A percentile compares a stretch with the other conserved stretches of the same genome.
Evolutionary conservation across 2,888 invertebrate species (phyloP).

Genomic region (Leptarthrus brevirostris): DNA sequence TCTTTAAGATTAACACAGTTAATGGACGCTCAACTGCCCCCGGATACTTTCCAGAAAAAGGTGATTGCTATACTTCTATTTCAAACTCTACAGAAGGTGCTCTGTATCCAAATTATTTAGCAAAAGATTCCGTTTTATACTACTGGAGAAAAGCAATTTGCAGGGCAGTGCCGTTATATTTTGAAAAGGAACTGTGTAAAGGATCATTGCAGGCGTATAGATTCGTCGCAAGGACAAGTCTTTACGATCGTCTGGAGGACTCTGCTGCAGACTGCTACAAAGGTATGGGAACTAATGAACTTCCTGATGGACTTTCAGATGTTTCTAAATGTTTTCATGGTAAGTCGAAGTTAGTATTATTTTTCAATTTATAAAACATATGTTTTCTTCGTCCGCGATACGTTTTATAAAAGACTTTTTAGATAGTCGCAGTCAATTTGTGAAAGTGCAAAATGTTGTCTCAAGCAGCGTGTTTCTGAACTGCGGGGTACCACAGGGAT

Average conservation of each 20-base stretch:
- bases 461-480: too few species aligned
- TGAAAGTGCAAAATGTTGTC: too few species aligned
- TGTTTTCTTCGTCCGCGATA: too few species aligned
- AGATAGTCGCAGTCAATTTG: too few species aligned
- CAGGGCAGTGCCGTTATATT: constrained; percentile 56
- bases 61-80: constrained; percentile 71
- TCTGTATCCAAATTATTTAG: constrained; percentile 71
- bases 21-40: constrained; percentile 71
- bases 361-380: neutral
- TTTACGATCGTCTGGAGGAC: constrained; percentile 71
- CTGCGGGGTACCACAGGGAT: too few species aligned
- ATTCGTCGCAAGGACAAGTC: constrained; percentile 70
- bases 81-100: constrained; percentile 77
- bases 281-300: constrained; percentile 63
- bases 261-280: constrained; percentile 72
- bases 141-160: constrained; percentile 75
- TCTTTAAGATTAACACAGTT: constrained; percentile 74
- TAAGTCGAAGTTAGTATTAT: constrained; percentile 61
- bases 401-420: too few species aligned
- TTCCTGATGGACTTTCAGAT: constrained; percentile 73
- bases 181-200: constrained; percentile 59
- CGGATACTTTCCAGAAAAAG: constrained; percentile 66
- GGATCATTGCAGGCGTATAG: constrained; percentile 70
- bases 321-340: constrained; percentile 75
- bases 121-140: constrained; percentile 70